These are phyloP conservation scores for Drosophila varians DNA, from an alignment of 1,140 invertebrate species.

Conservation along the genomic window DNA sequence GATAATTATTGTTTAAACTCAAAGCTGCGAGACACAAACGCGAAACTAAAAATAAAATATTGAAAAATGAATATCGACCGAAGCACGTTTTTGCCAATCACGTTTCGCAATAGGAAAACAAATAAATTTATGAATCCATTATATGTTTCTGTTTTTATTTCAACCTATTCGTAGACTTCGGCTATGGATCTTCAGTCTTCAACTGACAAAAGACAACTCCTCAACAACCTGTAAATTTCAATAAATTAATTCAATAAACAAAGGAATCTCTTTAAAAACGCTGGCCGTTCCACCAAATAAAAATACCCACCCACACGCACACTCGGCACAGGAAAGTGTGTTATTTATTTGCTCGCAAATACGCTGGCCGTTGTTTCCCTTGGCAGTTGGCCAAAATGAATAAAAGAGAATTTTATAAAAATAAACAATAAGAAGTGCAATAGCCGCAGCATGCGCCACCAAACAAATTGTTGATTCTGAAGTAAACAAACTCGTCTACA, in stretches of 20 bases:
- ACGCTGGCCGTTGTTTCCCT: slow-evolving; percentile 12
- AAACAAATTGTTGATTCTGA: slow-evolving; percentile 10
- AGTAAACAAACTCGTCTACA: slow-evolving; percentile 6
- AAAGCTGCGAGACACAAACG: slow-evolving; percentile 8
- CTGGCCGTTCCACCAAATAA: slow-evolving; percentile 3
- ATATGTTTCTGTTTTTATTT: slow-evolving; percentile 16
- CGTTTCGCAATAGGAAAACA: slow-evolving; percentile 46
- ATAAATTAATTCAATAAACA: slow-evolving; percentile 34
- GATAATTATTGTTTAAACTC: slow-evolving; percentile 14
- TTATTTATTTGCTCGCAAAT: slow-evolving; percentile 44
- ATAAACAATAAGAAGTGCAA: slow-evolving; percentile 57
- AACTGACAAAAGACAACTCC: background rate
- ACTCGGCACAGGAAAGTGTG: background rate
- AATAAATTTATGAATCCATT: slow-evolving; percentile 4
- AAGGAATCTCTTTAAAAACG: slow-evolving; percentile 31
- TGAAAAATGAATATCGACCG: slow-evolving; percentile 40
- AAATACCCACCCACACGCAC: slow-evolving; percentile 1
- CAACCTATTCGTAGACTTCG: slow-evolving; percentile 12
- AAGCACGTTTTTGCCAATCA: slow-evolving; percentile 64
- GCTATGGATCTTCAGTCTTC: background rate
- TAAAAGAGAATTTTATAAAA: slow-evolving; percentile 48
- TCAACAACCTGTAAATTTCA: slow-evolving; percentile 35
- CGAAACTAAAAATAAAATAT: slow-evolving; percentile 33
- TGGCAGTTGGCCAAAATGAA: slow-evolving; percentile 59
- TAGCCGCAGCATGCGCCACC: slow-evolving; percentile 30